Evolutionary conservation across 2,888 invertebrate genomes (phyloP).

Genomic region (Eupithecia dodoneata): DNA sequence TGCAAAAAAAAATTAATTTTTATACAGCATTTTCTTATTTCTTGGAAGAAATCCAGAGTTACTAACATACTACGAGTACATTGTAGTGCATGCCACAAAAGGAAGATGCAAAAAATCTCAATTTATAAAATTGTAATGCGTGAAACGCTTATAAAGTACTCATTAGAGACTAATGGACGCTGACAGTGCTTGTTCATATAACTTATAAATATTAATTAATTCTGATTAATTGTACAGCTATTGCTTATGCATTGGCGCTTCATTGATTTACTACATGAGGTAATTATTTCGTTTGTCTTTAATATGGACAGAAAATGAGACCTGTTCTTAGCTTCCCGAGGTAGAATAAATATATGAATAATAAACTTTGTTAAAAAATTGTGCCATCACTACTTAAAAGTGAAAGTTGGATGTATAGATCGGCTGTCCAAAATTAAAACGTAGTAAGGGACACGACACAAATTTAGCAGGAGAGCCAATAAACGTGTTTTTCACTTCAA

Average conservation of each 20-base stretch:
- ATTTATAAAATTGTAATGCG: not conserved
- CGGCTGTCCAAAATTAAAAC: too few species aligned
- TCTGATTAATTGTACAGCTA: slow-evolving; percentile 8
- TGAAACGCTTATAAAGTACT: slow-evolving; percentile 4
- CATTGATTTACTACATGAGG: slow-evolving; percentile 17
- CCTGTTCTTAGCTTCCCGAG: not conserved
- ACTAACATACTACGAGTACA: not conserved
- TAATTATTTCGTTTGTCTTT: not conserved
- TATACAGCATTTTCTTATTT: not conserved
- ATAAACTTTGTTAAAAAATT: too few species aligned
- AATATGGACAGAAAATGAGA: not conserved
- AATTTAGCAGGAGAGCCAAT: too few species aligned
- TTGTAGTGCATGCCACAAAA: not conserved
- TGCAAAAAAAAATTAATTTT: not conserved
- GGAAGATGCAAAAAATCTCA: not conserved
- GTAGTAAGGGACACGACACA: too few species aligned
- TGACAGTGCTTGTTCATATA: slow-evolving; percentile 3
- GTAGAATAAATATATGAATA: not conserved
- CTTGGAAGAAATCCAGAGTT: not conserved
- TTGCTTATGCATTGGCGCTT: slow-evolving; percentile 4
- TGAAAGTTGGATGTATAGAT: too few species aligned
- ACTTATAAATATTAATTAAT: slow-evolving; percentile 11
- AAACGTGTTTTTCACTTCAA: too few species aligned
- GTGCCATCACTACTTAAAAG: too few species aligned
- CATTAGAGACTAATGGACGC: slow-evolving; percentile 6